Evolutionary conservation across 2,888 invertebrate species (phyloP).

Genomic region (Tromatobia lineatoria): DNA sequence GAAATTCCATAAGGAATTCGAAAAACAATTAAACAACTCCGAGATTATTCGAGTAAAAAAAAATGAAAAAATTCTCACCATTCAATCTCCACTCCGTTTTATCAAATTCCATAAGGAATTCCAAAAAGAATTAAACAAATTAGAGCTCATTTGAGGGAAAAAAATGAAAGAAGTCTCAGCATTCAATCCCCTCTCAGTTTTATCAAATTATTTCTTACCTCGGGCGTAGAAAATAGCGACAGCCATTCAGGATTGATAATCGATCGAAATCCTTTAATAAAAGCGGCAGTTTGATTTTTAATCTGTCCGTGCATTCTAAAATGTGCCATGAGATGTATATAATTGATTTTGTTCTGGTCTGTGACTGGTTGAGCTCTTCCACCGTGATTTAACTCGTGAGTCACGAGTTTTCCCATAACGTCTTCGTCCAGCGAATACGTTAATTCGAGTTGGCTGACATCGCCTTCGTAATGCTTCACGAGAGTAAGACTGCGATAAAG

Average conservation of each 20-base stretch:
- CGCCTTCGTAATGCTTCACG: conserved; percentile 97
- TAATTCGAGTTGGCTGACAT: conserved; percentile 96
- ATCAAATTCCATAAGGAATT: too few species aligned
- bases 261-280: conserved; percentile 98
- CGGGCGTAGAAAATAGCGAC: conserved; percentile 97
- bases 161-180: too few species aligned
- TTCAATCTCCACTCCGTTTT: too few species aligned
- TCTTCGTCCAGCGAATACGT: conserved; percentile 99
- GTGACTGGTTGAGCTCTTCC: conserved; percentile 97
- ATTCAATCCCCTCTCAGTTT: too few species aligned
- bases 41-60: too few species aligned
- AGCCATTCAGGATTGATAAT: conserved; percentile 98
- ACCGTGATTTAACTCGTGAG: conserved; percentile 98
- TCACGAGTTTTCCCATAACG: conserved; percentile 96
- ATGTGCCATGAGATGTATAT: conserved; percentile 99
- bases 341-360: conserved; percentile 99
- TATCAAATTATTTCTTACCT: conserved; percentile 87
- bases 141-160: too few species aligned
- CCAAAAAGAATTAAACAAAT: too few species aligned
- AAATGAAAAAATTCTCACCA: too few species aligned
- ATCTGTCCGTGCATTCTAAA: conserved; percentile 99
- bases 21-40: too few species aligned
- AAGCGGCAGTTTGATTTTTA: conserved; percentile 98
- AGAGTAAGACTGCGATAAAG: conserved; percentile 98
- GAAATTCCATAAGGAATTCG: too few species aligned